Percentiles rank a stretch among this genome's conserved stretches.
Evolutionary conservation across 2,113 vertebrate species (phyloP).

Genomic region (Semnornis frantzii): DNA sequence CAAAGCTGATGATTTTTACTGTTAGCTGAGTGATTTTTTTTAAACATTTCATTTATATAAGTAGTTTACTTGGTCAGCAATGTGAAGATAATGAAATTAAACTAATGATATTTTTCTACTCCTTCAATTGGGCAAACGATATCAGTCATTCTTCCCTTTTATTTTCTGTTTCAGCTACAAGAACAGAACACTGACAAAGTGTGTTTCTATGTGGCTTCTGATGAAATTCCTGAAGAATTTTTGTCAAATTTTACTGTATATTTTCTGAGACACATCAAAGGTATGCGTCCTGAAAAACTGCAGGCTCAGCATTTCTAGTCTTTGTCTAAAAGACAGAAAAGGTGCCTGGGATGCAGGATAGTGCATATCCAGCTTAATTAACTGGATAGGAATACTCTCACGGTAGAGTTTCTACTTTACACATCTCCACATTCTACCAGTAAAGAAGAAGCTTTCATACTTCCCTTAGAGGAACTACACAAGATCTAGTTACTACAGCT

Average conservation of each 20-base stretch:
- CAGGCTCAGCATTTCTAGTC: background rate
- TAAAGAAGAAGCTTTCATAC: background rate
- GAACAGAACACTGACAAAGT: constrained; percentile 63
- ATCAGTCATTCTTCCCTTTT: background rate
- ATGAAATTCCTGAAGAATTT: constrained; percentile 78
- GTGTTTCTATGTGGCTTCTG: constrained; percentile 74
- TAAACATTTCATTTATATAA: background rate
- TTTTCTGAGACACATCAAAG: constrained; percentile 85
- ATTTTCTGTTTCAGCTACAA: constrained; percentile 72
- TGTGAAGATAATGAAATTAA: background rate
- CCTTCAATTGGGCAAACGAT: background rate
- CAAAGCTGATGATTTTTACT: background rate
- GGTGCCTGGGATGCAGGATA: background rate
- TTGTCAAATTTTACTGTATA: constrained; percentile 76
- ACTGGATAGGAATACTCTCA: background rate
- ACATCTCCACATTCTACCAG: background rate
- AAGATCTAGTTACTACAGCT: background rate
- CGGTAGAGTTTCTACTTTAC: background rate
- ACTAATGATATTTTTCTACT: background rate
- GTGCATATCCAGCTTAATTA: background rate
- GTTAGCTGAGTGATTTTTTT: background rate
- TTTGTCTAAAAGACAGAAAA: background rate
- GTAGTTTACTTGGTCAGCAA: background rate
- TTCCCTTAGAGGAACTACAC: background rate
- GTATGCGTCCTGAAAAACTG: constrained; percentile 63